phyloP scores from a whole-genome alignment of 2,113 vertebrate genomes.

The Syngnathoides biaculeatus region DNA sequence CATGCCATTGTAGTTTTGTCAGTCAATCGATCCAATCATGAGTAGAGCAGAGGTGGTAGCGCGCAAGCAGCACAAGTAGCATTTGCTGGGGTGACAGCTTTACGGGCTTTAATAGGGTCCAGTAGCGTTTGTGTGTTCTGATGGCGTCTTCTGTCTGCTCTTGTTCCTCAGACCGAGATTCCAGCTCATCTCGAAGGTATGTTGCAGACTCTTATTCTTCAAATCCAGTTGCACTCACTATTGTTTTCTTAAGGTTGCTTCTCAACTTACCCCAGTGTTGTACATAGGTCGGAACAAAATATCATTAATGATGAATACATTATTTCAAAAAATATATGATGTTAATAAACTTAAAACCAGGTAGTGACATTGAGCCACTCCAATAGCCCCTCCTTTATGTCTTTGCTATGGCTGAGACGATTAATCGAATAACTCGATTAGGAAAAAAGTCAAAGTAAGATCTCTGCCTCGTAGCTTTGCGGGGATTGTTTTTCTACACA shows the following conservation, averaged over 20 bases:
- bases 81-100: slow-evolving; percentile 18
- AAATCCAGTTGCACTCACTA: too few species aligned
- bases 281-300: too few species aligned
- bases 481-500: too few species aligned
- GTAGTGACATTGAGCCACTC: too few species aligned
- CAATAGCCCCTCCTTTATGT: too few species aligned
- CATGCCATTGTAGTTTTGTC: not conserved
- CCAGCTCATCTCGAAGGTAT: slow-evolving; percentile 74
- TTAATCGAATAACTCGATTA: too few species aligned
- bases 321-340: not conserved
- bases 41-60: not conserved
- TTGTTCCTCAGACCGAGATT: slow-evolving; percentile 70
- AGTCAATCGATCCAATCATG: not conserved
- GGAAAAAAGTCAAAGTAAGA: too few species aligned
- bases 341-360: too few species aligned
- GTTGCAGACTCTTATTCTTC: slow-evolving; percentile 28
- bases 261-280: not conserved
- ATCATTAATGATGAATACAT: not conserved
- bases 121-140: slow-evolving; percentile 38
- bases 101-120: slow-evolving; percentile 13
- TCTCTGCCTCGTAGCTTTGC: too few species aligned
- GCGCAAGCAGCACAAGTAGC: not conserved
- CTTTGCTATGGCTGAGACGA: too few species aligned
- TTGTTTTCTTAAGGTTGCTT: not conserved
- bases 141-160: slow-evolving; percentile 46